Percentiles rank a stretch among this genome's conserved stretches.
Evolutionary conservation across 2,797 vertebrate genomes (phyloP).

Genomic region (Stomatorhinus walkeri): DNA sequence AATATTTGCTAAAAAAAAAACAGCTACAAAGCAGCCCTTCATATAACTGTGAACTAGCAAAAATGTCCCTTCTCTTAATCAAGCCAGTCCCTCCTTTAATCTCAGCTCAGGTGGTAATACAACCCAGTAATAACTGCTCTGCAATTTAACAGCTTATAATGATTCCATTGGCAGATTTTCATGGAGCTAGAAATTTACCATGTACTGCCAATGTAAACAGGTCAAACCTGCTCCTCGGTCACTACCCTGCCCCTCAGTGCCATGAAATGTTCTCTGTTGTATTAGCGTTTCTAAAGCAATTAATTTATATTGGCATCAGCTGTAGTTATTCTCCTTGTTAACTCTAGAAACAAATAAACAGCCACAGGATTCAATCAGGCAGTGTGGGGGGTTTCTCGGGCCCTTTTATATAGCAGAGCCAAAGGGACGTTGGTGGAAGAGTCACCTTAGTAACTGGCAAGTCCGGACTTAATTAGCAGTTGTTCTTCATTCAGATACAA

Average conservation of each 20-base stretch:
- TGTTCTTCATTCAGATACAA: background rate
- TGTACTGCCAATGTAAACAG: constrained; percentile 1
- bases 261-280: background rate
- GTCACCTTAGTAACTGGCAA: background rate
- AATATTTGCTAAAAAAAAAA: background rate
- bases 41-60: background rate
- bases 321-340: constrained; percentile 1
- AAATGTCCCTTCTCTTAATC: background rate
- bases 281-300: constrained; percentile 1
- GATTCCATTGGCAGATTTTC: background rate
- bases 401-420: background rate
- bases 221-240: background rate
- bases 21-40: background rate
- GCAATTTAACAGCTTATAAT: background rate
- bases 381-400: background rate
- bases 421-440: background rate
- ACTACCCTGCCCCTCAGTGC: background rate
- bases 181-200: background rate
- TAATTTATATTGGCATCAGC: constrained; percentile 2
- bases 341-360: background rate
- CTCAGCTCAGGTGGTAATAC: background rate
- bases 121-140: background rate
- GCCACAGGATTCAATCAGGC: background rate
- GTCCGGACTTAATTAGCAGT: background rate
- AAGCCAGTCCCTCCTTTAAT: background rate